Evolutionary conservation across 2,797 vertebrate species (phyloP).

Genomic region (Miichthys miiuy): DNA sequence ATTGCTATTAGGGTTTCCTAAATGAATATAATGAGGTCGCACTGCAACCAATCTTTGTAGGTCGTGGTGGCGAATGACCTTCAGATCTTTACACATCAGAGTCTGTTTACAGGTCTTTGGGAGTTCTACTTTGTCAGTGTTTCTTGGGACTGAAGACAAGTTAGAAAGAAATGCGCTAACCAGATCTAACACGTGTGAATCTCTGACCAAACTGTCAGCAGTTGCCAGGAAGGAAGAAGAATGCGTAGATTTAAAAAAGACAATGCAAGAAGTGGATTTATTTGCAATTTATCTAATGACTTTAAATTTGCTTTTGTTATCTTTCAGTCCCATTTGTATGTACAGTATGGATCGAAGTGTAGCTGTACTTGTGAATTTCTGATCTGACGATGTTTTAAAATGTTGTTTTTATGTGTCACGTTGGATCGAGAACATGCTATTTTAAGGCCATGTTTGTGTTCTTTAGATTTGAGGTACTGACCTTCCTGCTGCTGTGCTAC

Average conservation of each 20-base stretch:
- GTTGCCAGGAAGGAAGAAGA: too few relatives aligned
- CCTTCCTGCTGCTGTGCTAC: constrained; percentile 96
- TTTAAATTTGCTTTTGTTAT: not conserved
- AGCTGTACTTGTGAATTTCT: not conserved
- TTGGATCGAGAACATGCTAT: not conserved
- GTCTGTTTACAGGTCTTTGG: not conserved
- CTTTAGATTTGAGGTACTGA: constrained; percentile 95
- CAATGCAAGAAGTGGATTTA: too few relatives aligned
- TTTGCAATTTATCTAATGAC: not conserved
- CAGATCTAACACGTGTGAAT: not conserved
- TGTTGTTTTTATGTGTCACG: constrained; percentile 1
- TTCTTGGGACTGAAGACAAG: too few relatives aligned
- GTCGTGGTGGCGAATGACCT: not conserved
- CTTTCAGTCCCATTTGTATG: not conserved
- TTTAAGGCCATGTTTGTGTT: constrained; percentile 52
- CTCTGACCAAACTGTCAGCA: not conserved
- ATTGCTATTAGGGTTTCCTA: constrained; percentile 38
- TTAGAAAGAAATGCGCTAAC: not conserved
- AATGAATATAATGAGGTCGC: constrained; percentile 30
- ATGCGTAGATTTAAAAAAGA: not conserved
- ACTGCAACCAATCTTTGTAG: constrained; percentile 3
- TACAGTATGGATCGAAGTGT: not conserved
- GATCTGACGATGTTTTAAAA: not conserved
- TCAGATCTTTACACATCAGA: not conserved
- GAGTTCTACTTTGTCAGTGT: too few relatives aligned